phyloP scores from a whole-genome alignment of 2,888 invertebrate species.

The Amorpha juglandis region DNA sequence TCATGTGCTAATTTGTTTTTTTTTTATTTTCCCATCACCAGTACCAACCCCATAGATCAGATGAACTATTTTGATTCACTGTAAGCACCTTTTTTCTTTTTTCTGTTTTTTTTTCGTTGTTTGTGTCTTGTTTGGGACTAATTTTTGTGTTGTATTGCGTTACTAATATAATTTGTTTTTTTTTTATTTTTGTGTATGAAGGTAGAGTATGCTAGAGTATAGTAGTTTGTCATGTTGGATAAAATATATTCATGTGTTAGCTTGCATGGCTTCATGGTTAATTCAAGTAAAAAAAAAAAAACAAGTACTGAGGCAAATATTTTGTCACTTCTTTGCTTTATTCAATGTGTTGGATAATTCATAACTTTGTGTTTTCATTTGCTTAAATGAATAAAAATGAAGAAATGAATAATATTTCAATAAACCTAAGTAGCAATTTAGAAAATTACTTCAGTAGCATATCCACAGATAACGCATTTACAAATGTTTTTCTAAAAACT shows the following conservation, averaged over 20 bases:
- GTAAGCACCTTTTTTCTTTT: slow-evolving; percentile 73
- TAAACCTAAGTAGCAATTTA: too few species aligned
- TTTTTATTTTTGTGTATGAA: slow-evolving; percentile 35
- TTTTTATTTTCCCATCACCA: slow-evolving; percentile 65
- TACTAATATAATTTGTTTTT: slow-evolving; percentile 42
- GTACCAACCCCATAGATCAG: slow-evolving; percentile 84
- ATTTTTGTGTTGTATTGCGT: slow-evolving; percentile 44
- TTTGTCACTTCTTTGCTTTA: too few species aligned
- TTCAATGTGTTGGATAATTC: too few species aligned
- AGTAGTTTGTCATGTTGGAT: background rate
- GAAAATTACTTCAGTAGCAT: too few species aligned
- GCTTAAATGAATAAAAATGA: too few species aligned
- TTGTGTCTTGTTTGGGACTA: slow-evolving; percentile 42
- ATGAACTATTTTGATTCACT: slow-evolving; percentile 84
- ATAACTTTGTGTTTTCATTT: too few species aligned
- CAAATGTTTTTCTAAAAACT: too few species aligned
- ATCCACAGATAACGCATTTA: too few species aligned
- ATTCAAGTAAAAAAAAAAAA: background rate
- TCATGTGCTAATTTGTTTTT: slow-evolving; percentile 67
- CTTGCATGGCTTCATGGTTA: background rate
- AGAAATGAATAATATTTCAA: too few species aligned
- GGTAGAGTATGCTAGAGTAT: background rate
- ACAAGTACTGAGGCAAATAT: too few species aligned
- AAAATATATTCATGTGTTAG: background rate
- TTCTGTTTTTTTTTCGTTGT: slow-evolving; percentile 40